Percentiles rank a stretch among this genome's conserved stretches.
phyloP scores from a whole-genome alignment of 2,888 invertebrate species.

The Macrophya annulata region DNA sequence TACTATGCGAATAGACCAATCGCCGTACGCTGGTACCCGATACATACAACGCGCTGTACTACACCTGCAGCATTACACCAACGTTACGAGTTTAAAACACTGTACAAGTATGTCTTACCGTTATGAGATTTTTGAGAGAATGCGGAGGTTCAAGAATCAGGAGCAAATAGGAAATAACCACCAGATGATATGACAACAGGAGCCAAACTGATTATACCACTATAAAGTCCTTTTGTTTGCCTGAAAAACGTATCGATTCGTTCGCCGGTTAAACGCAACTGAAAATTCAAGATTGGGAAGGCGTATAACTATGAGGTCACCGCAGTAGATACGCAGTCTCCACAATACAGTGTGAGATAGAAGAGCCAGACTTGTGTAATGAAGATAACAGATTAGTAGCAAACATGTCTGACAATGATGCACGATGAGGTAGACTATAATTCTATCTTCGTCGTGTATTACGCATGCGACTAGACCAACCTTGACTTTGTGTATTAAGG shows the following conservation, averaged over 20 bases:
- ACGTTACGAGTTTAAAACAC: neutral
- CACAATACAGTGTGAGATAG: neutral
- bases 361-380: neutral
- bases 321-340: neutral
- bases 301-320: too few relatives aligned
- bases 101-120: neutral
- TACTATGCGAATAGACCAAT: neutral
- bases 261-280: too few relatives aligned
- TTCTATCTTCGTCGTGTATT: neutral
- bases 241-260: too few relatives aligned
- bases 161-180: neutral
- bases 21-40: neutral
- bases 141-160: neutral
- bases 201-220: neutral
- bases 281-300: too few relatives aligned
- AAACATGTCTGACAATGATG: neutral
- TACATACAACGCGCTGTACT: neutral
- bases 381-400: neutral
- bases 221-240: neutral
- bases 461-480: neutral
- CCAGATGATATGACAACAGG: neutral
- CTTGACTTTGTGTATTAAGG: neutral
- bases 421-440: neutral
- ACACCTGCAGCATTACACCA: neutral
- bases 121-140: neutral